Base-by-base conservation (phyloP, 2,888 invertebrate genomes). In the Fragum fragum region DNA sequence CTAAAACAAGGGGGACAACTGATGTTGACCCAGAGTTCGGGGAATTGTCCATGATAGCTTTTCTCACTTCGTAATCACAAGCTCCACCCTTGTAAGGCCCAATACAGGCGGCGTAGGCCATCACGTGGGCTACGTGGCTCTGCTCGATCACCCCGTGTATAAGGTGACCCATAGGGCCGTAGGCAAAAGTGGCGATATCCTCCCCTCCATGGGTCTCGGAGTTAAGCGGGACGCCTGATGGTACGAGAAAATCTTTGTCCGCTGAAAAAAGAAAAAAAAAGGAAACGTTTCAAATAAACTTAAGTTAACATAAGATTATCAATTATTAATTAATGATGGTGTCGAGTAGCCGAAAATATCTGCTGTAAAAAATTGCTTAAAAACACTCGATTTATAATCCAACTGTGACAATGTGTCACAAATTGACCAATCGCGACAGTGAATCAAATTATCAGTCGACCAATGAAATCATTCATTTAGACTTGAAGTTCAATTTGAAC, bases 131-230 rank as follows among this genome's bases (percentile, higher is more conserved):
- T 5, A 98, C 97, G 93, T 97, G 98, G 90, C 97, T 97, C 94
- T 99, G 98, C 92, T 99, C 98, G 93, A 98, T 98, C 0, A 98
- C 96, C 53, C 96, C 97, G 0, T 96, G 96, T 92, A 98, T 97
- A 0, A 98, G 95, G 92, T 98, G 97, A 0, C 97, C 95, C 97
- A 97, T 97, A 0, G 97, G 28, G 96, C 98, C 98, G 16, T 94
- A 95, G 23, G 98, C 98, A 94, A 97, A 98, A 73, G 98, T 96
- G 0, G 97, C 97, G 0, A 98, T 97, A 92, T 98, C 98, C 94
- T 98, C 97, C 6, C 95, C 95, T 14, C 93, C 94, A 80, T 95
- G 95, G 0, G 94, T 94, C 84, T 94, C 95, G 0, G 70, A 85
- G 0, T 39, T n/a, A 32, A 89, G 28, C 3, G 81, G 83, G 26